Conservation (phyloP, 30 jellyfish, hydroid and myxozoan genomes). For the Pseudorhiza aurosa region DNA sequence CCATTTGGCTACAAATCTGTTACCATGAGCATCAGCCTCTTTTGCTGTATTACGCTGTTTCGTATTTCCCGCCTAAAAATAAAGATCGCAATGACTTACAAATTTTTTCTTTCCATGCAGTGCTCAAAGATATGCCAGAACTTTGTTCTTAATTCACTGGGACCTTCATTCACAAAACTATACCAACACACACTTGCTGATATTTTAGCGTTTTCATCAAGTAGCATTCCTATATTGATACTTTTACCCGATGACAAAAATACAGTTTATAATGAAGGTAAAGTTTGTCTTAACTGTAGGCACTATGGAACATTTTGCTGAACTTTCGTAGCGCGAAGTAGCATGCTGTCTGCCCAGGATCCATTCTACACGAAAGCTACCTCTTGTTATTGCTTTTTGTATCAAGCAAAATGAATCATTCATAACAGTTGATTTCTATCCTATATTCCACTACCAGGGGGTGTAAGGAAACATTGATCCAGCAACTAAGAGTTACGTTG, state of each 20-base stretch:
- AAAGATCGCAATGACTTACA: neutral
- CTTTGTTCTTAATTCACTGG: conserved; percentile 50
- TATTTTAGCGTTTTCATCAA: neutral
- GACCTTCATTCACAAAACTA: conserved; percentile 56
- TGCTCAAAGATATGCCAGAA: conserved; percentile 19
- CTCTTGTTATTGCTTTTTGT: neutral
- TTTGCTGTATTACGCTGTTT: too few species aligned
- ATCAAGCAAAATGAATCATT: neutral
- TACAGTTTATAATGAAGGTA: conserved; percentile 31
- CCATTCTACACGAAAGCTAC: neutral
- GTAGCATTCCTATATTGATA: conserved; percentile 21
- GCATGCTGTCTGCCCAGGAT: too few species aligned
- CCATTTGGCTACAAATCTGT: neutral
- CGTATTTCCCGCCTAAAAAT: neutral
- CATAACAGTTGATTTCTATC: too few species aligned
- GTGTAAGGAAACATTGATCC: too few species aligned
- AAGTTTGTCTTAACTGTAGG: too few species aligned
- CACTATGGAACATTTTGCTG: too few species aligned
- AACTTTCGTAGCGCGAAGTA: too few species aligned
- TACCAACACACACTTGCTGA: conserved; percentile 11
- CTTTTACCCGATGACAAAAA: conserved; percentile 6
- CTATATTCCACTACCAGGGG: too few species aligned
- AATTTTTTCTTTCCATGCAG: conserved; percentile 8
- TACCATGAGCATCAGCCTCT: neutral
- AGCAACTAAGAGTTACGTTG: too few species aligned